Evolutionary conservation across 2,113 vertebrate species (phyloP).

Genomic region (Halcyon senegalensis): DNA sequence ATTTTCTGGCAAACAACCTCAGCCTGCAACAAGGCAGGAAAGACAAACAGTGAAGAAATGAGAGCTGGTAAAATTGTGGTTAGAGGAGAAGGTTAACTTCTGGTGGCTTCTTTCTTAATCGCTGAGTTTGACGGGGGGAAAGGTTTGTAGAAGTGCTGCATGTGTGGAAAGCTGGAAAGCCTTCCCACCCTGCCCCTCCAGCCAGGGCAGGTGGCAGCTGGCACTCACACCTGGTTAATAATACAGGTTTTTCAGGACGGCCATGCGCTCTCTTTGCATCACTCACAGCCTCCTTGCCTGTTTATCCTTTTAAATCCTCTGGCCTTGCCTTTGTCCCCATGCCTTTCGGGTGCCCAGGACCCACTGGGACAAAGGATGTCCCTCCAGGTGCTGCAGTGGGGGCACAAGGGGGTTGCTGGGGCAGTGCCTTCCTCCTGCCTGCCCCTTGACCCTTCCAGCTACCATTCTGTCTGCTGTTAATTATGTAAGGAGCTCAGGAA

Average conservation of each 20-base stretch:
- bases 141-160: neutral
- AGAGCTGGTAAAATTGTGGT: neutral
- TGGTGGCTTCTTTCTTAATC: neutral
- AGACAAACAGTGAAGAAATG: neutral
- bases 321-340: neutral
- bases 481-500: neutral
- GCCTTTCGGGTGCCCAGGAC: neutral
- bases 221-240: neutral
- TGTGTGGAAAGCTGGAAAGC: neutral
- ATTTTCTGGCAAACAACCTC: slow-evolving; percentile 41
- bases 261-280: rapidly evolving
- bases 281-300: neutral
- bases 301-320: neutral
- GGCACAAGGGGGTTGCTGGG: neutral
- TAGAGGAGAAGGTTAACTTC: neutral
- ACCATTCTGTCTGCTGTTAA: neutral
- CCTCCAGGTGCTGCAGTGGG: neutral
- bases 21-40: neutral
- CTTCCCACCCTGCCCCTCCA: neutral
- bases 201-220: neutral
- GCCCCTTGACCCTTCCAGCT: neutral
- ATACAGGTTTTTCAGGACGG: neutral
- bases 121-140: rapidly evolving
- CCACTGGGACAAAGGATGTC: rapidly evolving
- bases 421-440: neutral